Conservation (phyloP, 2,113 vertebrate genomes). For the Thamnophis sirtalis region DNA sequence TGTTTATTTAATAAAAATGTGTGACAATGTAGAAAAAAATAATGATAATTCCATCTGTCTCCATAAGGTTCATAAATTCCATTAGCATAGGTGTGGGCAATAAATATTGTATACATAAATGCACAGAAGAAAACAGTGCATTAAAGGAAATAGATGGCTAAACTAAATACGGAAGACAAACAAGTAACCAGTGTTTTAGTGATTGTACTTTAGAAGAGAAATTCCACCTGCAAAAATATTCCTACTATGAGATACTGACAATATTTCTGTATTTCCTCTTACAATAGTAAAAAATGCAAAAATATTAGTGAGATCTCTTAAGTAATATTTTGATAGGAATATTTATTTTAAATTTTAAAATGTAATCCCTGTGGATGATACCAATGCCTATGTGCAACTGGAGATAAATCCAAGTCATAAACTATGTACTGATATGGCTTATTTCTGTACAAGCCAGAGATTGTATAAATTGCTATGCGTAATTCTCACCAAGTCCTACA, state of each 20-base stretch:
- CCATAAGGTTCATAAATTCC: neutral
- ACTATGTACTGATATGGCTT: neutral
- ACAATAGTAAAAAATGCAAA: neutral
- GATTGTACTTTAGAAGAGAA: neutral
- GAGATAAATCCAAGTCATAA: neutral
- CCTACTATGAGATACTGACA: neutral
- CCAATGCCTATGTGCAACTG: neutral
- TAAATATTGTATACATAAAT: neutral
- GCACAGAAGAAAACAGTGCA: neutral
- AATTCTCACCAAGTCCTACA: neutral
- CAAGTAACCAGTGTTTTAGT: neutral
- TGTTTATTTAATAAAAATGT: conserved; percentile 1
- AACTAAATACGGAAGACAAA: neutral
- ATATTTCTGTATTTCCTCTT: neutral
- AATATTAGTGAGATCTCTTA: neutral
- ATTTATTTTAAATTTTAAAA: neutral
- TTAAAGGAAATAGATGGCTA: neutral
- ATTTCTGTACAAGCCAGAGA: neutral
- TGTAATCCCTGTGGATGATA: neutral
- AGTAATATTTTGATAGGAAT: neutral
- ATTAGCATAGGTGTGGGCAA: neutral
- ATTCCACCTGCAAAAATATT: neutral
- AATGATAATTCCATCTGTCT: neutral
- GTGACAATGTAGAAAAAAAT: neutral
- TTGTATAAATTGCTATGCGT: neutral